phyloP scores from a whole-genome alignment of 2,888 invertebrate species.

The Chelonus formosanus region DNA sequence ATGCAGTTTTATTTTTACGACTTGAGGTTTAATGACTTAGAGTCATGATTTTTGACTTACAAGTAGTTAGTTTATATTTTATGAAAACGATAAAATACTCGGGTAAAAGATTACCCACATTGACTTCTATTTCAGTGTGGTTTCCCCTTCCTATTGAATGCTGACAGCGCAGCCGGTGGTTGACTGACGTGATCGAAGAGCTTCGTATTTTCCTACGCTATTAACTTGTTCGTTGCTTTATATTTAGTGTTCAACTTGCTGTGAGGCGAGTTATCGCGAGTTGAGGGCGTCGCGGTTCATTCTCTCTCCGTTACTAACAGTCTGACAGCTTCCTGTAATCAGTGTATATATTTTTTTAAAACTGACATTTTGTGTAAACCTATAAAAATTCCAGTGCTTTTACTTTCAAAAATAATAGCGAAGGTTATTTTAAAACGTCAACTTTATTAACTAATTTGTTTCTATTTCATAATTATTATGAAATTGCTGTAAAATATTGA shows the following conservation, averaged over 20 bases:
- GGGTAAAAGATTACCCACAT: not conserved
- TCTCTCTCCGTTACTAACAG: not conserved
- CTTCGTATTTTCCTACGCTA: conserved; percentile 16
- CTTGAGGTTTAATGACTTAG: no score
- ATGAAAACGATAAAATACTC: no score
- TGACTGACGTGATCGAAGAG: conserved; percentile 16
- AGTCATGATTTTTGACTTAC: no score
- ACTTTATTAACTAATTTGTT: no score
- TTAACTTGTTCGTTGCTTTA: not conserved
- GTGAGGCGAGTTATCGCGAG: conserved; percentile 13
- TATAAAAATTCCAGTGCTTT: no score
- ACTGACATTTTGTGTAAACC: no score
- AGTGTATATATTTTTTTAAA: not conserved
- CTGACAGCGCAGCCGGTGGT: conserved; percentile 17
- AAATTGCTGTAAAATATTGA: no score
- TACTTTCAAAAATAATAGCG: no score
- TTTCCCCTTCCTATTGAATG: conserved; percentile 14
- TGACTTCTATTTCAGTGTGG: not conserved
- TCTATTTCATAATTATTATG: no score
- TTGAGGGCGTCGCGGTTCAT: conserved; percentile 22
- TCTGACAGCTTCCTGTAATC: not conserved
- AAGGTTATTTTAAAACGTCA: no score
- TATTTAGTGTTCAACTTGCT: conserved; percentile 20
- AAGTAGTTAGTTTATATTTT: no score
- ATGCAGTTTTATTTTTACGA: no score